Conservation (phyloP, 2,888 invertebrate genomes). For the Liposcelis brunnea region DNA sequence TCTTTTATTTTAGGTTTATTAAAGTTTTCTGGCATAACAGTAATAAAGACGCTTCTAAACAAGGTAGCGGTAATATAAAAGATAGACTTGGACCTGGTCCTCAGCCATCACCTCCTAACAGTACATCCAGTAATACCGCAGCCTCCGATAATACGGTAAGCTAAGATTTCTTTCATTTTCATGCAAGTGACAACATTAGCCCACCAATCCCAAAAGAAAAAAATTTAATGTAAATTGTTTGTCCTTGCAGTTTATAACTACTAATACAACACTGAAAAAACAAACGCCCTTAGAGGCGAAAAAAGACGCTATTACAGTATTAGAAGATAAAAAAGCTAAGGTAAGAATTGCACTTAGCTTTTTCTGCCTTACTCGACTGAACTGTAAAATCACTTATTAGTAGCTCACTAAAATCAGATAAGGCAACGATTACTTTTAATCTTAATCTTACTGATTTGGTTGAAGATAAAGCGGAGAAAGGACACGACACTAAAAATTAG, state of each 20-base stretch:
- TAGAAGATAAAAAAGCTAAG: conserved; percentile 23
- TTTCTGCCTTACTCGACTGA: too few relatives aligned
- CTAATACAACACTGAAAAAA: background rate
- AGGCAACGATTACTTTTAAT: too few relatives aligned
- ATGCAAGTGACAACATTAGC: background rate
- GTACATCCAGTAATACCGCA: background rate
- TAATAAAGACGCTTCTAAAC: conserved; percentile 23
- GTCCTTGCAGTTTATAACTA: conserved; percentile 5
- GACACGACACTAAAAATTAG: too few relatives aligned
- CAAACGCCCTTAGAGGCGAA: conserved; percentile 11
- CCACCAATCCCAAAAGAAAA: too few relatives aligned
- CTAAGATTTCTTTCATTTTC: too few relatives aligned
- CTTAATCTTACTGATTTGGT: too few relatives aligned
- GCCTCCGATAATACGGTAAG: background rate
- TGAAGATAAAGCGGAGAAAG: too few relatives aligned
- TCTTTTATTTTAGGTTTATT: conserved; percentile 46
- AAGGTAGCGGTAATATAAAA: conserved; percentile 9
- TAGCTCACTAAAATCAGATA: too few relatives aligned
- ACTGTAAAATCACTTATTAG: too few relatives aligned
- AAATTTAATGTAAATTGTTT: conserved; percentile 4
- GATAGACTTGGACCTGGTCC: background rate
- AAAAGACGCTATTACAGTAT: conserved; percentile 13
- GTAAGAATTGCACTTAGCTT: conserved; percentile 11
- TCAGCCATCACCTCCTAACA: background rate
- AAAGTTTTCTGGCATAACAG: conserved; percentile 91